phyloP scores from a whole-genome alignment of 2,797 vertebrate species.

The Pipistrellus pygmaeus region DNA sequence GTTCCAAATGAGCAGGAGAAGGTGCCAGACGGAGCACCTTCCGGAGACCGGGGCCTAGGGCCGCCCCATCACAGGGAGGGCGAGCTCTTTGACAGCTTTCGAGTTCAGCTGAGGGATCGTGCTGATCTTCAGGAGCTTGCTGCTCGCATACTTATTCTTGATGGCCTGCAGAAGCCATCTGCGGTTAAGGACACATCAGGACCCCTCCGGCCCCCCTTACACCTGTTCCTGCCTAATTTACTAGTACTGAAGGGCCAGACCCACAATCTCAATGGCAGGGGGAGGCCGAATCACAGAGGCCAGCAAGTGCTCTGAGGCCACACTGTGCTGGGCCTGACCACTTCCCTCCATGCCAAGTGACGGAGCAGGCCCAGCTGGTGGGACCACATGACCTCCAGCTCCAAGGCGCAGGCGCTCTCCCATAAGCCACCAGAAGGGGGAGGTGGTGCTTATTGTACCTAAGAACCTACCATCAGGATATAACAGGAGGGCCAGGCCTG shows the following conservation, averaged over 20 bases:
- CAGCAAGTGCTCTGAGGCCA: not conserved
- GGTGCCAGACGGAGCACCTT: not conserved
- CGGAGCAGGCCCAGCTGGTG: not conserved
- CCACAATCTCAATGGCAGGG: not conserved
- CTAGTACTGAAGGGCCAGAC: not conserved
- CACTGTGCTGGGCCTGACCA: not conserved
- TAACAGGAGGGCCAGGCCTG: not conserved
- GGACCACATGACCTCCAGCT: not conserved
- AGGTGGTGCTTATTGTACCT: not conserved
- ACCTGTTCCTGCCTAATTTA: not conserved
- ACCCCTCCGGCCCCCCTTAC: not conserved
- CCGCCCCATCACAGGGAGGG: conserved; percentile 84
- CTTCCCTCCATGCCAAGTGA: not conserved
- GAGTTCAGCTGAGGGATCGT: conserved; percentile 91
- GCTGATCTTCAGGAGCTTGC: conserved; percentile 93
- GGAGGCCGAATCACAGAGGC: not conserved
- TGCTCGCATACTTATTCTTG: conserved; percentile 94
- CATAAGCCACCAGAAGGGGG: not conserved
- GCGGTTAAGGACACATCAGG: not conserved
- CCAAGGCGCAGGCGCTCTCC: not conserved
- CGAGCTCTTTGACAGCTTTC: conserved; percentile 87
- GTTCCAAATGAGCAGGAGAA: conserved; percentile 50
- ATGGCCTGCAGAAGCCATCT: conserved; percentile 89
- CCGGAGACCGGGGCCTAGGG: not conserved
- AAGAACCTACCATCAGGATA: not conserved